phyloP scores from a whole-genome alignment of 2,113 vertebrate genomes.

The Panurus biarmicus region DNA sequence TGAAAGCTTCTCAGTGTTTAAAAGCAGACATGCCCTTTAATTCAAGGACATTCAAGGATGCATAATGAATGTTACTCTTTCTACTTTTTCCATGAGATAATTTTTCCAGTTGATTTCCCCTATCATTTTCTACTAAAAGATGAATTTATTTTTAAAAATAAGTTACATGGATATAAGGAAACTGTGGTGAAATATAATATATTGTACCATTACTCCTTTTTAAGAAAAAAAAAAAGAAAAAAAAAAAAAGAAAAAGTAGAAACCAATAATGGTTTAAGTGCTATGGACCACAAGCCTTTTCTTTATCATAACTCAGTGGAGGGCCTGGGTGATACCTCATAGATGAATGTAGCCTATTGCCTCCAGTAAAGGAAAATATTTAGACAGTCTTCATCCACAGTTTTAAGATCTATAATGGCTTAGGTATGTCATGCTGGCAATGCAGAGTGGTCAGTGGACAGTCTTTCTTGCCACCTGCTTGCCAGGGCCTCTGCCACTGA shows the following conservation, averaged over 20 bases:
- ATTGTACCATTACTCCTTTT: neutral
- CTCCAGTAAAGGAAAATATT: neutral
- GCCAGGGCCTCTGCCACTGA: neutral
- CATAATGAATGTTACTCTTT: slow-evolving; percentile 1
- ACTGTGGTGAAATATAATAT: neutral
- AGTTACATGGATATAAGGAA: neutral
- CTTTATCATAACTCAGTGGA: neutral
- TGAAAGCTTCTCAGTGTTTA: neutral
- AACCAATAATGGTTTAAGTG: neutral
- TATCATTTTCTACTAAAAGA: neutral
- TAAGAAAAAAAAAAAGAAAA: neutral
- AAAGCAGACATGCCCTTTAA: slow-evolving; percentile 4
- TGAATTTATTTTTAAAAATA: neutral
- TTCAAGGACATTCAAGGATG: slow-evolving; percentile 1
- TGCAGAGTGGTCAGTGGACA: neutral
- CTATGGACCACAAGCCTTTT: neutral
- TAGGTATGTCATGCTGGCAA: neutral
- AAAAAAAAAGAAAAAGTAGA: neutral
- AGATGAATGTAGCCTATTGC: neutral
- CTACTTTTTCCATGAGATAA: neutral
- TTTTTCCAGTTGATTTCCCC: neutral
- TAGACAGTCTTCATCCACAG: neutral
- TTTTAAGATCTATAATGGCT: neutral
- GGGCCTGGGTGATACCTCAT: neutral
- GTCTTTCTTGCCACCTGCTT: neutral